A percentile compares a stretch with the other conserved stretches of the same genome.
Evolutionary conservation across 2,888 invertebrate species (phyloP).

Genomic region (Philereme vetulata): DNA sequence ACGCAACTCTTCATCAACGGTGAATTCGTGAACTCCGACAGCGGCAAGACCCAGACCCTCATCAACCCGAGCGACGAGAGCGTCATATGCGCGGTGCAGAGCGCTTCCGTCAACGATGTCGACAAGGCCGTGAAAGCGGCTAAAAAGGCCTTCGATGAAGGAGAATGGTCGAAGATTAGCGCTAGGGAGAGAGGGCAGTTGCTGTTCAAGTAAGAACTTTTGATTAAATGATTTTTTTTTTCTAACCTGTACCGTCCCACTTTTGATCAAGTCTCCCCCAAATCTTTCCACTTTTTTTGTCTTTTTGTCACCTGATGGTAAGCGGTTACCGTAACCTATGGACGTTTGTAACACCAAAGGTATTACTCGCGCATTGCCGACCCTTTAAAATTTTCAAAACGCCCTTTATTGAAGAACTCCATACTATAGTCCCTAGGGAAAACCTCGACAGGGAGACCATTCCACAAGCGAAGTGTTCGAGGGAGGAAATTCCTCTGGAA

Average conservation of each 20-base stretch:
- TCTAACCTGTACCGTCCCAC: not conserved
- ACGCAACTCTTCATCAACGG: slow-evolving; percentile 96
- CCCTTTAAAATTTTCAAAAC: too few relatives aligned
- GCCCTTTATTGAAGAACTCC: too few relatives aligned
- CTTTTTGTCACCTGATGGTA: too few relatives aligned
- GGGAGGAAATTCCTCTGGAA: too few relatives aligned
- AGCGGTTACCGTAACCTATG: too few relatives aligned
- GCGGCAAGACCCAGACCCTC: slow-evolving; percentile 84
- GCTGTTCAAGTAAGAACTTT: slow-evolving; percentile 86
- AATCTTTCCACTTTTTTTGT: too few relatives aligned
- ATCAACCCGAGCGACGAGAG: slow-evolving; percentile 95
- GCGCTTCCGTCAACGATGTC: slow-evolving; percentile 91
- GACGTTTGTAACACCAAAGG: too few relatives aligned
- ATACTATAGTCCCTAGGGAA: too few relatives aligned
- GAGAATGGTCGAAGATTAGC: slow-evolving; percentile 97
- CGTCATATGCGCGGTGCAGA: slow-evolving; percentile 89
- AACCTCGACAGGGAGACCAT: too few relatives aligned
- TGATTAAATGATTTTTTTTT: not conserved
- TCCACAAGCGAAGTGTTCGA: too few relatives aligned
- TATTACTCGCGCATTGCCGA: too few relatives aligned
- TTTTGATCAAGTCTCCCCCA: not conserved
- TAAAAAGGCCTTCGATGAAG: slow-evolving; percentile 92
- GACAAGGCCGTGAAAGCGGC: slow-evolving; percentile 95
- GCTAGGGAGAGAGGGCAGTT: slow-evolving; percentile 94
- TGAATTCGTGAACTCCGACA: slow-evolving; percentile 91